Percentiles rank a stretch among this genome's conserved stretches.
These are phyloP conservation scores for Pseudochirops corinnae DNA, from an alignment of 2,797 vertebrate genomes.

Conservation along the genomic window DNA sequence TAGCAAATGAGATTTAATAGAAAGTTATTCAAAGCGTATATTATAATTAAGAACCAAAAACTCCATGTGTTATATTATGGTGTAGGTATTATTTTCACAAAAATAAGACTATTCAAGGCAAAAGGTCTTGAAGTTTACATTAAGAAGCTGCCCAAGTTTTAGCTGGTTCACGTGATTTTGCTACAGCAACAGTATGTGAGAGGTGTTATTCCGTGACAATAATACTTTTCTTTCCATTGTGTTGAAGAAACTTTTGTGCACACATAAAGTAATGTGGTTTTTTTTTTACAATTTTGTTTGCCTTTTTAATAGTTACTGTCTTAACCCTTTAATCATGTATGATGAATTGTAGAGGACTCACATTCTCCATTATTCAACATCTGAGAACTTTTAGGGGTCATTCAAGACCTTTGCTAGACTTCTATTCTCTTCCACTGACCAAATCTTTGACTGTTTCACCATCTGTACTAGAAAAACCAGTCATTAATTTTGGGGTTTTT, in stretches of 20 bases:
- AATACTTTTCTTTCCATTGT: slow-evolving; percentile 41
- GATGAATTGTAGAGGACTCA: slow-evolving; percentile 14
- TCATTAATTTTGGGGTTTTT: not conserved
- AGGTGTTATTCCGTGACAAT: not conserved
- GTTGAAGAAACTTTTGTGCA: slow-evolving; percentile 19
- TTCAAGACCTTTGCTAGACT: slow-evolving; percentile 8
- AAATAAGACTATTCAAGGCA: not conserved
- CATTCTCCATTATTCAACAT: not conserved
- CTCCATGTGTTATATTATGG: slow-evolving; percentile 4
- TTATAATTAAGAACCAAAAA: slow-evolving; percentile 47
- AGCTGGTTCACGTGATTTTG: slow-evolving; percentile 30
- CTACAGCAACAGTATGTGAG: slow-evolving; percentile 10
- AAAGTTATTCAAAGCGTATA: slow-evolving; percentile 79
- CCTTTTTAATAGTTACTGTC: slow-evolving; percentile 18
- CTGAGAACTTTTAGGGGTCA: not conserved
- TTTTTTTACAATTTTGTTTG: not conserved
- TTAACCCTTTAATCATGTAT: slow-evolving; percentile 39
- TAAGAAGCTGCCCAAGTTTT: slow-evolving; percentile 26
- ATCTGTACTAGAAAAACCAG: not conserved
- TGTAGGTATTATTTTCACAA: not conserved
- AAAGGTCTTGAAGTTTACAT: slow-evolving; percentile 39
- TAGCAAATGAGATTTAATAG: slow-evolving; percentile 79
- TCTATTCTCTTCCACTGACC: slow-evolving; percentile 2
- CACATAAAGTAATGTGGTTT: not conserved
- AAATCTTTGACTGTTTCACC: not conserved